phyloP scores from a whole-genome alignment of 1,140 invertebrate genomes.

The Euborellia annulipes region DNA sequence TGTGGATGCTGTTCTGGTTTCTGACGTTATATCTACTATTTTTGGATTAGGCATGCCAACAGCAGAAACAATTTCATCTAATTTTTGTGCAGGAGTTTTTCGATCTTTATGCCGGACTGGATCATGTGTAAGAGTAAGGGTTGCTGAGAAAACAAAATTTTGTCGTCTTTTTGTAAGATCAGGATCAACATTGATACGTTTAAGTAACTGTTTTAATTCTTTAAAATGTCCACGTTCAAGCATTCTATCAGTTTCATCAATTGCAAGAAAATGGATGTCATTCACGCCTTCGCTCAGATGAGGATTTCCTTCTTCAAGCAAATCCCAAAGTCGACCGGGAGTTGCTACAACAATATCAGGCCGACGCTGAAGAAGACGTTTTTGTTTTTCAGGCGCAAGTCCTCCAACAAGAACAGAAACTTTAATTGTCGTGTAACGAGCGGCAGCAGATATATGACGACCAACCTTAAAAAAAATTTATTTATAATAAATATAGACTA shows the following conservation, averaged over 20 bases:
- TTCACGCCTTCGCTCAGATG: constrained; percentile 54
- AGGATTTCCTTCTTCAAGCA: constrained; percentile 59
- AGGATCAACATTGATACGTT: constrained; percentile 57
- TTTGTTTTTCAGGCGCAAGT: constrained; percentile 80
- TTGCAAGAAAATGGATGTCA: constrained; percentile 51
- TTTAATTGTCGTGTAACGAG: no score
- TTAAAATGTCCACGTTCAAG: constrained; percentile 92
- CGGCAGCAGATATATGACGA: no score
- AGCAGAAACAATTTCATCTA: no score
- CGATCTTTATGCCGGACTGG: no score
- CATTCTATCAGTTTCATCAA: constrained; percentile 99
- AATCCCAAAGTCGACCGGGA: constrained; percentile 88
- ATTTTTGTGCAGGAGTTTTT: no score
- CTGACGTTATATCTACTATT: constrained; percentile 75
- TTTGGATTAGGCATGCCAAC: no score
- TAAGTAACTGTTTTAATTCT: constrained; percentile 70
- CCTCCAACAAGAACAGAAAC: constrained; percentile 76
- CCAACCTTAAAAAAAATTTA: no score
- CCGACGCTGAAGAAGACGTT: constrained; percentile 57
- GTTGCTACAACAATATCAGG: constrained; percentile 94
- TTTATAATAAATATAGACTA: no score
- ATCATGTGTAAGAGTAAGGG: no score
- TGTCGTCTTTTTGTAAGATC: constrained; percentile 46
- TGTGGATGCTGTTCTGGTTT: constrained; percentile 43
- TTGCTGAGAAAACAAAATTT: constrained; percentile 96